These are phyloP conservation scores for Clupea harengus DNA, from an alignment of 2,113 vertebrate species.

Conservation along the genomic window DNA sequence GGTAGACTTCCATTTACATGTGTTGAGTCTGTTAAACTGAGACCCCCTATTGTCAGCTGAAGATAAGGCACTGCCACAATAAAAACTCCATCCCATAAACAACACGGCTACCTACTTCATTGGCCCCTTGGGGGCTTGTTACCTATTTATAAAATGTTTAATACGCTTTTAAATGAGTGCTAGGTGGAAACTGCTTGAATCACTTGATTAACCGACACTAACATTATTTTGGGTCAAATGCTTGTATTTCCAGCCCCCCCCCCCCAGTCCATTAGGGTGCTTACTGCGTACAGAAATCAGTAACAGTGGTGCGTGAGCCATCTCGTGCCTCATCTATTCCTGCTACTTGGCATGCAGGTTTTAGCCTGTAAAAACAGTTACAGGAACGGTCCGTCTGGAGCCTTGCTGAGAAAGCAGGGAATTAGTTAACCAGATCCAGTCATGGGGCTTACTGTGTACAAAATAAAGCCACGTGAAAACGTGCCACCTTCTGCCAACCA, in stretches of 20 bases:
- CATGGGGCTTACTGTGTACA: not conserved
- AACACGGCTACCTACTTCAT: not conserved
- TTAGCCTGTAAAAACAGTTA: not conserved
- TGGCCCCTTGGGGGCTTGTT: constrained; percentile 6
- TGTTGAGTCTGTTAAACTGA: not conserved
- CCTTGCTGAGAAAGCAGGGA: not conserved
- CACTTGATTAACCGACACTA: constrained; percentile 2
- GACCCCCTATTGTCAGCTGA: constrained; percentile 3
- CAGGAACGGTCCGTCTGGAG: not conserved
- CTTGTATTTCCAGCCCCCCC: not conserved
- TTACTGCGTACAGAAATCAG: not conserved
- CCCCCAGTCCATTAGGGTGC: not conserved
- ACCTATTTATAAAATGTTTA: not conserved
- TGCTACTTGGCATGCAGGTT: not conserved
- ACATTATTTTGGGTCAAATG: not conserved
- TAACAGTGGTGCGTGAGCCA: not conserved
- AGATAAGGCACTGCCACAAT: constrained; percentile 2
- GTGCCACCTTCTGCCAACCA: constrained; percentile 10
- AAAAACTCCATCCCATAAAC: not conserved
- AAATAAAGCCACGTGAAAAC: constrained; percentile 6
- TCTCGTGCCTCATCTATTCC: not conserved
- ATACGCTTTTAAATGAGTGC: not conserved
- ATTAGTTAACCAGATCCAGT: constrained; percentile 11
- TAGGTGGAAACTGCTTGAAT: not conserved
- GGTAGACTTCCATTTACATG: not conserved